Evolutionary conservation across 1,140 invertebrate species (phyloP), one percentile per base, ranked within the genome.

Genomic region (Pseudomyrmex gracilis): DNA sequence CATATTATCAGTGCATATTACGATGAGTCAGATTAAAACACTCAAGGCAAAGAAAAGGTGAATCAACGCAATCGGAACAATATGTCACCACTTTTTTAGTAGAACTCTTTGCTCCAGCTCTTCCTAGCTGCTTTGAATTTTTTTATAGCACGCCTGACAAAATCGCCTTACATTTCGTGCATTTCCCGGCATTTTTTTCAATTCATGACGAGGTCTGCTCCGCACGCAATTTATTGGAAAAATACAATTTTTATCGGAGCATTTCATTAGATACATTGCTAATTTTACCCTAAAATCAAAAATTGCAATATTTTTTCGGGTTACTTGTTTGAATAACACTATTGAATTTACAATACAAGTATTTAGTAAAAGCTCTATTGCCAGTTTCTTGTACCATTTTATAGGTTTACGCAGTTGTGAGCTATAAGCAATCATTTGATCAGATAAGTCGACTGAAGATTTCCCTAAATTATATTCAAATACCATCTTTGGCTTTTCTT

Each of bases 301-400:
- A 80, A 80, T 80, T 80, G 8, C 24, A 80, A 80, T 80, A 66
- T 68, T 80, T 80, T 57, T 80, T 55, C 60, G 61, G 68, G 84
- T 89, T 85, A 77, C 74, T 73, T 86, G 84, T 83, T 89, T 87
- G 47, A 86, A 90, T 57, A 90, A 89, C 49, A 86, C 71, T 24
- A 84, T 66, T 13, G 89, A 86, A 89, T 94, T 93, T 55, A 93
- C 89, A 15, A 93, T 61, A 63, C 90, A 86, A 71, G 91, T 91
- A 51, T 90, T 90, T 45, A 93, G 70, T 34, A 93, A 68, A 45
- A 93, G 57, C 76, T 94, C 88, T 58, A 93, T 87, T 63, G 88
- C 90, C 12, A 92, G 57, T 89, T 93, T 93, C 70, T 84, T 86
- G 73, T 93, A 93, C 91, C 93, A 94, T 86, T 91, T 93, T 58